phyloP scores from a whole-genome alignment of 2,797 vertebrate genomes.

The Microctenopoma stevenorrisi region DNA sequence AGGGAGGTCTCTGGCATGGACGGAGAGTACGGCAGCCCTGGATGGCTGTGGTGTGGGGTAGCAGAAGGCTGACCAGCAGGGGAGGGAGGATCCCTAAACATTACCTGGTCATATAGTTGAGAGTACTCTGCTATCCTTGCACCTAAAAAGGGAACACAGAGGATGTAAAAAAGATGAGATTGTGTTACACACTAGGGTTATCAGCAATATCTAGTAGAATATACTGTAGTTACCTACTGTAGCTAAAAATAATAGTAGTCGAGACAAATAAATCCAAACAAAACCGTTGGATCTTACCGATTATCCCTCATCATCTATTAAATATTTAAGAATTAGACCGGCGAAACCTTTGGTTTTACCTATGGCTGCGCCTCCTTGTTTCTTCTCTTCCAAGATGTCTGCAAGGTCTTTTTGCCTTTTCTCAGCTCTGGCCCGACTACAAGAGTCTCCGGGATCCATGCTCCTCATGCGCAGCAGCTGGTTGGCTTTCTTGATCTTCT shows the following conservation, averaged over 20 bases:
- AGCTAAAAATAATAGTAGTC: too few relatives aligned
- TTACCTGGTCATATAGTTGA: conserved; percentile 95
- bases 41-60: conserved; percentile 60
- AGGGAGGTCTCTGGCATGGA: conserved; percentile 78
- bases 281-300: too few relatives aligned
- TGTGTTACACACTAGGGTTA: too few relatives aligned
- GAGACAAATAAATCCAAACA: too few relatives aligned
- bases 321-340: background rate
- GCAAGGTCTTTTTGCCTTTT: conserved; percentile 91
- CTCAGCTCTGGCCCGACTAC: conserved; percentile 81
- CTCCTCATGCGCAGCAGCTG: conserved; percentile 94
- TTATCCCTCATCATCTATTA: background rate
- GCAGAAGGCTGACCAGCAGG: conserved; percentile 65
- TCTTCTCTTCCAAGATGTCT: conserved; percentile 96
- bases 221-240: too few relatives aligned
- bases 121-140: conserved; percentile 98
- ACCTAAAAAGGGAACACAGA: conserved; percentile 79
- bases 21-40: conserved; percentile 73
- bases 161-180: conserved; percentile 12
- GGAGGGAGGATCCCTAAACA: conserved; percentile 87
- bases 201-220: too few relatives aligned
- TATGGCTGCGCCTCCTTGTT: conserved; percentile 95
- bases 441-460: conserved; percentile 88
- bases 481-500: conserved; percentile 98
- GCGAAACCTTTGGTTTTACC: conserved; percentile 79